These are phyloP conservation scores for Nyctalus aviator DNA, from an alignment of 2,797 vertebrate genomes.

Conservation along the genomic window DNA sequence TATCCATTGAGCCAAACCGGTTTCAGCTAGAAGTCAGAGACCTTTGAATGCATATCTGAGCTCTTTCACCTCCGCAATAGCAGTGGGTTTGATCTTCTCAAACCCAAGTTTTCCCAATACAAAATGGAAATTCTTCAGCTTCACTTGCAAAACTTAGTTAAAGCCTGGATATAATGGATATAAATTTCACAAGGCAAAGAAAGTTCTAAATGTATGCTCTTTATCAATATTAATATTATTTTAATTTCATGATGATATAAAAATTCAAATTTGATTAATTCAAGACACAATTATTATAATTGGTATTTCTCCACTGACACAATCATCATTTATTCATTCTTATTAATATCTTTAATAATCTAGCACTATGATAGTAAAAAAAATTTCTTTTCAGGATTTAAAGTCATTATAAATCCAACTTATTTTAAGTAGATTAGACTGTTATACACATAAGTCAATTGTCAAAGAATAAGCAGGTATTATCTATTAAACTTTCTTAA, in stretches of 20 bases:
- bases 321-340: slow-evolving; percentile 6
- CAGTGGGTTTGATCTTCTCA: not conserved
- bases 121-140: not conserved
- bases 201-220: not conserved
- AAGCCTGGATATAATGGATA: not conserved
- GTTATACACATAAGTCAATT: not conserved
- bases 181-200: not conserved
- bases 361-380: not conserved
- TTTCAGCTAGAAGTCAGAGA: not conserved
- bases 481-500: not conserved
- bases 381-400: not conserved
- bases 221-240: slow-evolving; percentile 35
- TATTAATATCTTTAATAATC: not conserved
- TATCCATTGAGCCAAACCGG: too few species aligned
- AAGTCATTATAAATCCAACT: not conserved
- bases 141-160: not conserved
- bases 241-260: not conserved
- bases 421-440: slow-evolving; percentile 15
- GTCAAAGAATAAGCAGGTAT: not conserved
- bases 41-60: not conserved
- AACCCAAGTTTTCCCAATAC: not conserved
- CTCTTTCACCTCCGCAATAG: rapidly evolving
- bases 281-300: not conserved
- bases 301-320: not conserved
- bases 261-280: slow-evolving; percentile 23